Evolutionary conservation across 2,113 vertebrate genomes (phyloP), one percentile per base, ranked within the genome.

Genomic region (Prunella fulvescens): DNA sequence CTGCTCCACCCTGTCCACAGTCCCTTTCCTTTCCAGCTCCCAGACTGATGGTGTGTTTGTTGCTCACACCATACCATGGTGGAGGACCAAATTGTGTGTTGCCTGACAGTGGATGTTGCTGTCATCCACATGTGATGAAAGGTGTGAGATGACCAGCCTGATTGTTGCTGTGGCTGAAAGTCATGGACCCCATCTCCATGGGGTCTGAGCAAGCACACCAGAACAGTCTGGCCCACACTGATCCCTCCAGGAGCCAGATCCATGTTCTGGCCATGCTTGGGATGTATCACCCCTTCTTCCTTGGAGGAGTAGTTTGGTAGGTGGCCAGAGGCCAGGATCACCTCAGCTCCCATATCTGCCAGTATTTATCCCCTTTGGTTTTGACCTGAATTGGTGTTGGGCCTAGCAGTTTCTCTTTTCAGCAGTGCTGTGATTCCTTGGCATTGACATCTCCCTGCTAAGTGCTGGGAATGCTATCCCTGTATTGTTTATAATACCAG

Each of bases 231-330:
- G 58, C 37, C 50, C 60, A 31, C 65, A 89, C 7, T 45, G 13
- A 26, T 83, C 65, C 18, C 77, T 90, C 33, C 81, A 96, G n/a
- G 96, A 98, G 56, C 44, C 93, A 86, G 90, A 97, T 29, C 92
- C 93, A 22, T 83, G 82, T 82, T 93, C 28, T 60, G 60, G 58
- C 23, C 7, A 3, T 51, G 50, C 56, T 24, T 66, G 33, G 35
- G 86, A 92, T 53, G 56, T 92, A 12, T 97, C 95, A 14, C 86
- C 95, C 66, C 94, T 96, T 37, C 89, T 97, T 76, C 96, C 96
- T 73, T 33, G 12, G 42, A 97, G 92, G 81, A 85, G 48, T 45
- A 66, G 73, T 71, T 54, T 84, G 71, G 72, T 94, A 79, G 25
- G 86, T 77, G 33, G 10, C 26, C 44, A 42, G 39, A 35, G 19